A percentile compares a stretch with the other conserved stretches of the same genome.
Conservation (phyloP, 2,888 invertebrate genomes). For the Ypsolopha scabrella region DNA sequence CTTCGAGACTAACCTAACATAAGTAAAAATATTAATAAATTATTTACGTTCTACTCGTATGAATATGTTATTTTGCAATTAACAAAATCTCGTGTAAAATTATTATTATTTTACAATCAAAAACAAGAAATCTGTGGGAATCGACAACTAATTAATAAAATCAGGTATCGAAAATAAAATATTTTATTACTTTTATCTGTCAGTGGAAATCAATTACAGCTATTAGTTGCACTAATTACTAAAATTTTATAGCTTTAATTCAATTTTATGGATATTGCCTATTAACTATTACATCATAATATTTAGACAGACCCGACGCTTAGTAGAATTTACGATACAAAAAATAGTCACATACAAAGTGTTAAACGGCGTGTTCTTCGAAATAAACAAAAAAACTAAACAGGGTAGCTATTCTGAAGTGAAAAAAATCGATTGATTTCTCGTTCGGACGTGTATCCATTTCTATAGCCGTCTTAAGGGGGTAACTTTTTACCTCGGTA, state of each 20-base stretch:
- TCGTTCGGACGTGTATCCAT: too few species aligned
- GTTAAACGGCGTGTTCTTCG: neutral
- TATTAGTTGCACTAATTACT: slow-evolving; percentile 66
- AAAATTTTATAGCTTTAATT: slow-evolving; percentile 53
- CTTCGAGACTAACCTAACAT: too few species aligned
- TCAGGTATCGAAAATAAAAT: slow-evolving; percentile 17
- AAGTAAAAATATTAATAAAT: too few species aligned
- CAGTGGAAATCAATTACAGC: slow-evolving; percentile 47
- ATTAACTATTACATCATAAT: neutral
- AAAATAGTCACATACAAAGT: neutral
- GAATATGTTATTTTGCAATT: too few species aligned
- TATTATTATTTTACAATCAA: neutral
- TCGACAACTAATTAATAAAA: neutral
- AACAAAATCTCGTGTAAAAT: neutral
- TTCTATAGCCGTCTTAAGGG: too few species aligned
- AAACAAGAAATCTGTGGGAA: neutral
- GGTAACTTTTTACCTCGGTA: too few species aligned
- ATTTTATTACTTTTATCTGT: slow-evolving; percentile 41
- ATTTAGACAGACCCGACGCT: neutral
- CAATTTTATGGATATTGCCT: slow-evolving; percentile 46
- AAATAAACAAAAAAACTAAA: too few species aligned
- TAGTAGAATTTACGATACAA: neutral
- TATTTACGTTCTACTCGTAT: too few species aligned
- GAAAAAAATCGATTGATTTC: too few species aligned
- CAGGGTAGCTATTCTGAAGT: too few species aligned